Percentiles rank a stretch among this genome's conserved stretches.
phyloP scores from a whole-genome alignment of 2,888 invertebrate genomes.

The Resseliella maxima region DNA sequence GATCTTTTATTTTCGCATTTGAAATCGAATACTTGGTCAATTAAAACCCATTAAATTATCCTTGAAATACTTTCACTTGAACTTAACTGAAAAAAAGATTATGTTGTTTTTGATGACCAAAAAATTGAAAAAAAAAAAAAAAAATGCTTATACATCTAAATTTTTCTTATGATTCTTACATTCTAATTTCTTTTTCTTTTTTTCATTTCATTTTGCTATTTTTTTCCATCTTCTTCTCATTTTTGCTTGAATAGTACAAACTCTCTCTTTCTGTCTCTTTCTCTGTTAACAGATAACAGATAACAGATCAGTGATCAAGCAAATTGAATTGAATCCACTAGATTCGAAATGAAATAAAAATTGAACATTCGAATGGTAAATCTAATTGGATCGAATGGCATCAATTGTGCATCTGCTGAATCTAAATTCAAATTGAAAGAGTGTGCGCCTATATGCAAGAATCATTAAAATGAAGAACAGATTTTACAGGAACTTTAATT shows the following conservation, averaged over 20 bases:
- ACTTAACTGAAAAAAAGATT: neutral
- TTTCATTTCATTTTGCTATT: too few species aligned
- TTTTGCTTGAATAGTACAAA: too few species aligned
- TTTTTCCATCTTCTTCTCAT: too few species aligned
- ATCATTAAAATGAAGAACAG: constrained; percentile 34
- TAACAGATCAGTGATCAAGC: too few species aligned
- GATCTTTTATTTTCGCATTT: neutral
- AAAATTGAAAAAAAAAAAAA: neutral
- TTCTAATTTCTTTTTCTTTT: too few species aligned
- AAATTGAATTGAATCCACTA: too few species aligned
- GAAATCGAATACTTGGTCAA: neutral
- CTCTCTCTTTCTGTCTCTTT: neutral
- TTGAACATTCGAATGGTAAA: neutral
- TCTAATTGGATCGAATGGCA: neutral
- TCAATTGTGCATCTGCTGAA: too few species aligned
- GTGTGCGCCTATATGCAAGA: neutral
- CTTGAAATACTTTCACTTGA: constrained; percentile 15
- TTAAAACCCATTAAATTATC: constrained; percentile 32
- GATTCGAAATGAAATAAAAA: too few species aligned
- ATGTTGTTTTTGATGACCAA: too few species aligned
- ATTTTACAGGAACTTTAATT: constrained; percentile 21
- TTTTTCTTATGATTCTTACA: too few species aligned
- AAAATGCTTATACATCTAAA: neutral
- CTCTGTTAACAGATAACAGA: too few species aligned
- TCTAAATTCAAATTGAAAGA: too few species aligned